Percentiles rank a stretch among this genome's conserved stretches.
phyloP scores from a whole-genome alignment of 2,888 invertebrate species.

The Lypha dubia region DNA sequence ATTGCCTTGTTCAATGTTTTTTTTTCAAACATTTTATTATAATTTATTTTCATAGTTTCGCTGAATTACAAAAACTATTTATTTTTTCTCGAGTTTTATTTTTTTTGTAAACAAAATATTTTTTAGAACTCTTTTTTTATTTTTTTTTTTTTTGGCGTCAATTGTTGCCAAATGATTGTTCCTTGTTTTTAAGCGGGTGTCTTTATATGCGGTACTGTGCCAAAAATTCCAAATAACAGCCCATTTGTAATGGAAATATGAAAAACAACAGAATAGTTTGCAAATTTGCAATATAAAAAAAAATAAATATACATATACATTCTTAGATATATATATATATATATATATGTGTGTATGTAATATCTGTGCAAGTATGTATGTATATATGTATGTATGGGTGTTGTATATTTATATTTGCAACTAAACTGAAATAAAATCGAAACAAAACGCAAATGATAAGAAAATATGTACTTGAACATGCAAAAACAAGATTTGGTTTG shows the following conservation, averaged over 20 bases:
- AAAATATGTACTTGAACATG: slow-evolving; percentile 58
- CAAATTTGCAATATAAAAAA: slow-evolving; percentile 2
- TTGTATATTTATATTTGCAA: background rate
- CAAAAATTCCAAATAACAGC: slow-evolving; percentile 59
- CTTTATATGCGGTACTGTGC: slow-evolving; percentile 19
- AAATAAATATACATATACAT: background rate
- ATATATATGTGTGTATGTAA: too few species aligned
- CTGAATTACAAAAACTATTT: slow-evolving; percentile 50
- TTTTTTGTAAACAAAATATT: slow-evolving; percentile 52
- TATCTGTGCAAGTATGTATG: too few species aligned
- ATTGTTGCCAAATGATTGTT: slow-evolving; percentile 59
- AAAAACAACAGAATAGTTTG: slow-evolving; percentile 51
- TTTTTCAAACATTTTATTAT: slow-evolving; percentile 8
- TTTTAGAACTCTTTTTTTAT: slow-evolving; percentile 1
- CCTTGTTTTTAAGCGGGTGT: slow-evolving; percentile 42
- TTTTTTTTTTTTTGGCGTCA: slow-evolving; percentile 49
- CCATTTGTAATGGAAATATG: slow-evolving; percentile 60
- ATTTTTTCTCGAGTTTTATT: background rate
- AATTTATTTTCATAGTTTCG: slow-evolving; percentile 49
- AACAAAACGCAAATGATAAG: slow-evolving; percentile 67
- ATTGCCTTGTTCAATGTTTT: slow-evolving; percentile 3
- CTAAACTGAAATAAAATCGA: slow-evolving; percentile 54
- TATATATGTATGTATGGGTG: too few species aligned
- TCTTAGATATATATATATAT: too few species aligned
- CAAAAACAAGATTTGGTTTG: slow-evolving; percentile 55